Evolutionary conservation across 2,113 vertebrate genomes (phyloP).

Genomic region (Notiomystis cincta): DNA sequence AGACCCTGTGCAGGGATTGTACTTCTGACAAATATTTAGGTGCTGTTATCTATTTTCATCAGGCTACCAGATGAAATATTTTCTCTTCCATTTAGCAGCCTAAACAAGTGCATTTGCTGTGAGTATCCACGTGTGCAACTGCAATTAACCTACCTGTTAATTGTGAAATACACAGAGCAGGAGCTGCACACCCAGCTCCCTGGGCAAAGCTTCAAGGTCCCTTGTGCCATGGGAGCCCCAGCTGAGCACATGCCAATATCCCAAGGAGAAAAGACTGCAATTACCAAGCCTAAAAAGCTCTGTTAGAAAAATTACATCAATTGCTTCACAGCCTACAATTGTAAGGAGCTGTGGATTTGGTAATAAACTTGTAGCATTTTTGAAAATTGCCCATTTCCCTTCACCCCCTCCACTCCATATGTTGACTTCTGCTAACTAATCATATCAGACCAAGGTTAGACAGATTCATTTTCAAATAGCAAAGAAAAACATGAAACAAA

Average conservation of each 20-base stretch:
- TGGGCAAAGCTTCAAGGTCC: background rate
- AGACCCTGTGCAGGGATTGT: background rate
- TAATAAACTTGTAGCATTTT: background rate
- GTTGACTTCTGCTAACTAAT: background rate
- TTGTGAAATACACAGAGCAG: background rate
- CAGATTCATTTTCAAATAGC: background rate
- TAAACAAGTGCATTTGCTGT: background rate
- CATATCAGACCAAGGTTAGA: background rate
- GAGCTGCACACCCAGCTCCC: background rate
- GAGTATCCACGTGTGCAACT: background rate
- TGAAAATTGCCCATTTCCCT: background rate
- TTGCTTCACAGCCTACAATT: background rate
- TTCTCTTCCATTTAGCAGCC: background rate
- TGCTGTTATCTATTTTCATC: background rate
- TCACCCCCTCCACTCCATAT: no score
- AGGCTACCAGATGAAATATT: background rate
- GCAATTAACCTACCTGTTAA: background rate
- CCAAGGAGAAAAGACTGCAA: background rate
- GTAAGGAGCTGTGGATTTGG: background rate
- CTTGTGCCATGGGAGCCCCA: background rate
- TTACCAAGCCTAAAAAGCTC: background rate
- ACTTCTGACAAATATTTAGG: background rate
- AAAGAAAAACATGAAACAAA: background rate
- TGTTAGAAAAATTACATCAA: background rate
- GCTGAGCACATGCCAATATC: background rate